Evolutionary conservation across 1,140 invertebrate genomes (phyloP), one percentile per base, ranked within the genome.

Genomic region (Nephotettix cincticeps): DNA sequence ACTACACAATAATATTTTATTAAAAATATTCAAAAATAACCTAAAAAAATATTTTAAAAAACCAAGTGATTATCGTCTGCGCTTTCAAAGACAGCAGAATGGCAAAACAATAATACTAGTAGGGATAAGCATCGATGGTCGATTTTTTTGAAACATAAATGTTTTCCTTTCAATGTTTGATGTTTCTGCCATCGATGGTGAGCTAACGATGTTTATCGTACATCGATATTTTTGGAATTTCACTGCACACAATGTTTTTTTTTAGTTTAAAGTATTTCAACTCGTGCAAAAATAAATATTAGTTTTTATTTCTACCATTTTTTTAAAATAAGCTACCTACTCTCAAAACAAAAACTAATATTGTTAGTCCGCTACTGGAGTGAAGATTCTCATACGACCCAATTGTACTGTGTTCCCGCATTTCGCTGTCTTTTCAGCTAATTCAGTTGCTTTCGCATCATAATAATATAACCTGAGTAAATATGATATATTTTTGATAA

Each of bases 401-500:
- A 21, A 54, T 21, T 54, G 47, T 54, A 54, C 47, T 54, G 47
- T 54, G 47, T 54, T 54, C 47, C 47, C n/a, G 47, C 47, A 21
- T 54, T 54, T 54, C 47, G 13, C 19, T 54, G 47, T 54, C 47
- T 21, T 54, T 54, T 54, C 47, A n/a, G 9, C 23, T 19, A 54
- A n/a, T 54, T 19, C 47, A 54, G 47, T 19, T 21, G 47, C 47
- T n/a, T 54, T 54, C 47, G 47, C 47, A 54, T n/a, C 47, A 19
- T 54, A 54, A 54, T 54, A 54, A 54, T 21, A 54, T 54, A 54
- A 54, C 47, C 47, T 54, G 23, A 54, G 47, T 54, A n/a, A 54
- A 11, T 11, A 21, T 54, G 6, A 54, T n/a, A n/a, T n/a, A n/a
- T n/a, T n/a, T n/a, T n/a, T n/a, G n/a, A n/a, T n/a, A n/a, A n/a